phyloP scores from a whole-genome alignment of 2,888 invertebrate species.

The Limnephilus auricula region DNA sequence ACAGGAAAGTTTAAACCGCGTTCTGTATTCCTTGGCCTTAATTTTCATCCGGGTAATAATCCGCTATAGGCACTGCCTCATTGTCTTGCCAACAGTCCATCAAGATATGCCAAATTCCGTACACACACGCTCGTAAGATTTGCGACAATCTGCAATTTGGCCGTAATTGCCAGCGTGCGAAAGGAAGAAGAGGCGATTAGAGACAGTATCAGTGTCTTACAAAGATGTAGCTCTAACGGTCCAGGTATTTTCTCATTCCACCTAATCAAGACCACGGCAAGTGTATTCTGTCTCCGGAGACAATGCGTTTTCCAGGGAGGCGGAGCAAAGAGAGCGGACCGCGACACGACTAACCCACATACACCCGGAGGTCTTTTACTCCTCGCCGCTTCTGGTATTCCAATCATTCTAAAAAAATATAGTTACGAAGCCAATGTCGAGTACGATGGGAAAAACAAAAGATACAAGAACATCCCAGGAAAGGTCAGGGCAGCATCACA shows the following conservation, averaged over 20 bases:
- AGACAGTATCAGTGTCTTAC: constrained; percentile 16
- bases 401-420: neutral
- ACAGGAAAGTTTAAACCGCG: constrained; percentile 2
- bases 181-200: constrained; percentile 16
- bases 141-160: constrained; percentile 23
- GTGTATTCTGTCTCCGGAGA: constrained; percentile 26
- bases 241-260: constrained; percentile 14
- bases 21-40: constrained; percentile 28
- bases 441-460: neutral
- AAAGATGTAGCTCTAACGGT: constrained; percentile 7
- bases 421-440: neutral
- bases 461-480: neutral
- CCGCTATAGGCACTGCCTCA: neutral
- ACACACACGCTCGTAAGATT: neutral
- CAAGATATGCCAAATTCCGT: constrained; percentile 26
- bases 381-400: neutral
- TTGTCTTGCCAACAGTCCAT: neutral
- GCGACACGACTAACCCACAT: constrained; percentile 54
- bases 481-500: neutral
- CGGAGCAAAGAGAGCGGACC: constrained; percentile 38
- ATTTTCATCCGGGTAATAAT: neutral
- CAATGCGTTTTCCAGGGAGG: constrained; percentile 49
- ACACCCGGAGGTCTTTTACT: neutral
- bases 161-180: constrained; percentile 45
- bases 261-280: neutral